Evolutionary conservation across 2,797 vertebrate genomes (phyloP).

Genomic region (Peromyscus nudipes): DNA sequence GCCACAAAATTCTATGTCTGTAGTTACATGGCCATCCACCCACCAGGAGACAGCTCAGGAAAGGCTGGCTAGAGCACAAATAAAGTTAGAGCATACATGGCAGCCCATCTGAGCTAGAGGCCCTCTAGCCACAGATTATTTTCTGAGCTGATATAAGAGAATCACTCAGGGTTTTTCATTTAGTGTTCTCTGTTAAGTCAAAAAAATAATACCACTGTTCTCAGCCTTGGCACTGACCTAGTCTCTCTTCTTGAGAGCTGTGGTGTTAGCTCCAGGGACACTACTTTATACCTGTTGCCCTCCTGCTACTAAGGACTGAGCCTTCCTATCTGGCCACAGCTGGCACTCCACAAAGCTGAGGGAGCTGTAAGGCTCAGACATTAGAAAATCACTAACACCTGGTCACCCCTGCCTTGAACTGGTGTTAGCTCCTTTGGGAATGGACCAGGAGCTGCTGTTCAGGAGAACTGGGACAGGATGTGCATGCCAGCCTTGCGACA

Average conservation of each 20-base stretch:
- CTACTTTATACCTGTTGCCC: rapidly evolving
- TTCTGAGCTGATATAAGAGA: not conserved
- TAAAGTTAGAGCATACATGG: not conserved
- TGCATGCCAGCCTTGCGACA: not conserved
- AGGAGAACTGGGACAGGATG: not conserved
- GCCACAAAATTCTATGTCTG: not conserved
- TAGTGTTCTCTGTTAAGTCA: not conserved
- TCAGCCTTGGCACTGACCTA: too few relatives aligned
- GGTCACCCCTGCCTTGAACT: not conserved
- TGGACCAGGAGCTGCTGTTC: not conserved
- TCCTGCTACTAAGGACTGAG: not conserved
- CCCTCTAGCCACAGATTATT: not conserved
- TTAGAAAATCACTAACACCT: not conserved
- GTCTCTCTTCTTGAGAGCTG: not conserved
- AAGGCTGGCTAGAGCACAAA: not conserved
- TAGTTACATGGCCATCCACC: not conserved
- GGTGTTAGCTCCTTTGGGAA: too few relatives aligned
- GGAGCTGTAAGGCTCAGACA: not conserved
- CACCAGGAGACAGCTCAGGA: not conserved
- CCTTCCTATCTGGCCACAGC: not conserved
- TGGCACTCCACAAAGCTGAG: not conserved
- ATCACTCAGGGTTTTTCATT: not conserved
- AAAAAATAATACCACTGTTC: not conserved
- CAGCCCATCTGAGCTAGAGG: not conserved
- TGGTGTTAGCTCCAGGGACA: not conserved